These are phyloP conservation scores for Sparidentex hasta DNA, from an alignment of 2,797 vertebrate species.

Conservation along the genomic window DNA sequence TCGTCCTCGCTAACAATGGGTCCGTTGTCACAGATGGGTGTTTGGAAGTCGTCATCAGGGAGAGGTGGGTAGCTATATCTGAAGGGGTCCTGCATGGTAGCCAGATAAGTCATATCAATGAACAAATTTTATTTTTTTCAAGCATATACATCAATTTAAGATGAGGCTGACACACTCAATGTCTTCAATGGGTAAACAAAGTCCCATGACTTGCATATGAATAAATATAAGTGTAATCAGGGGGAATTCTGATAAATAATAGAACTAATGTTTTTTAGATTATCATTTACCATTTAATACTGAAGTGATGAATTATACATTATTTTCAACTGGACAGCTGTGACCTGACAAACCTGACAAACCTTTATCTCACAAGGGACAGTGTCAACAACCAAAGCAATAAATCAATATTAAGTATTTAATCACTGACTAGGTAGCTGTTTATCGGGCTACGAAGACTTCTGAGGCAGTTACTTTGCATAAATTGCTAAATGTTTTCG, in stretches of 20 bases:
- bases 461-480: too few species aligned
- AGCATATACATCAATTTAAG: background rate
- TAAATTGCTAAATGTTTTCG: too few species aligned
- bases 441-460: too few species aligned
- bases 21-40: constrained; percentile 94
- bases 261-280: background rate
- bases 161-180: background rate
- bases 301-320: background rate
- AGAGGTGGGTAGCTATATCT: constrained; percentile 98
- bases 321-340: background rate
- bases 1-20: constrained; percentile 94
- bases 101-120: constrained; percentile 17
- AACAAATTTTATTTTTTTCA: background rate
- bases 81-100: constrained; percentile 90
- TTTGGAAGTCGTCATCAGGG: constrained; percentile 97
- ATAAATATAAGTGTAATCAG: background rate
- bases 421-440: background rate
- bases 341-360: background rate
- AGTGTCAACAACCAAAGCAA: background rate
- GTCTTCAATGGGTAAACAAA: background rate
- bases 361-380: background rate
- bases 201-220: background rate
- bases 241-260: constrained; percentile 1
- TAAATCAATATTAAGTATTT: background rate
- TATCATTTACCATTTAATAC: background rate